Percentiles rank a stretch among this genome's conserved stretches.
Conservation (phyloP, 2,113 vertebrate species). For the Heliornis fulica region DNA sequence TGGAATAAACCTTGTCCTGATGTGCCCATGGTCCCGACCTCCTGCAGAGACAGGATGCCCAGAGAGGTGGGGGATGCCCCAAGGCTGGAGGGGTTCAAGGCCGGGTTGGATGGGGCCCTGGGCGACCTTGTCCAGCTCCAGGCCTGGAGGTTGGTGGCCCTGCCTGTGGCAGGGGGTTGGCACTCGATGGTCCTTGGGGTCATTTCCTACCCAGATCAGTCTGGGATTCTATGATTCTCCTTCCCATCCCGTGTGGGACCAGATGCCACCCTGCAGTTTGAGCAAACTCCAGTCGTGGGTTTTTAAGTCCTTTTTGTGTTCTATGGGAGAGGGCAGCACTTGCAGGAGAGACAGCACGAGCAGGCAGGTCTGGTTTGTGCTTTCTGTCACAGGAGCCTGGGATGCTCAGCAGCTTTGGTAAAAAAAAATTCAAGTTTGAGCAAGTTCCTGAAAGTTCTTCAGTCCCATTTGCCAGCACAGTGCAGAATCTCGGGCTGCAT, state of each 20-base stretch:
- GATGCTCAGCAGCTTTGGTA: background rate
- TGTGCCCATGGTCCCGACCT: background rate
- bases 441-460: background rate
- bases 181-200: too few relatives aligned
- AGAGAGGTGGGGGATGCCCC: too few relatives aligned
- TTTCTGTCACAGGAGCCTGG: background rate
- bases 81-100: too few relatives aligned
- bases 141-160: too few relatives aligned
- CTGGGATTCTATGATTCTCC: too few relatives aligned
- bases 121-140: too few relatives aligned
- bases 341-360: background rate
- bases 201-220: too few relatives aligned
- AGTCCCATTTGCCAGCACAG: accelerated
- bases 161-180: too few relatives aligned
- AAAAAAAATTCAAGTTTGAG: background rate
- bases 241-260: background rate
- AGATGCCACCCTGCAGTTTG: too few relatives aligned
- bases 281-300: too few relatives aligned
- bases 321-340: background rate
- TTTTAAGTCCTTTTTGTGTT: background rate
- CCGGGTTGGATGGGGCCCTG: too few relatives aligned
- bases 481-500: background rate
- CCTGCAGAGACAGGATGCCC: background rate
- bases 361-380: background rate
- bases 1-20: background rate